phyloP scores from a whole-genome alignment of 2,797 vertebrate species.

The Harpagifer antarcticus region DNA sequence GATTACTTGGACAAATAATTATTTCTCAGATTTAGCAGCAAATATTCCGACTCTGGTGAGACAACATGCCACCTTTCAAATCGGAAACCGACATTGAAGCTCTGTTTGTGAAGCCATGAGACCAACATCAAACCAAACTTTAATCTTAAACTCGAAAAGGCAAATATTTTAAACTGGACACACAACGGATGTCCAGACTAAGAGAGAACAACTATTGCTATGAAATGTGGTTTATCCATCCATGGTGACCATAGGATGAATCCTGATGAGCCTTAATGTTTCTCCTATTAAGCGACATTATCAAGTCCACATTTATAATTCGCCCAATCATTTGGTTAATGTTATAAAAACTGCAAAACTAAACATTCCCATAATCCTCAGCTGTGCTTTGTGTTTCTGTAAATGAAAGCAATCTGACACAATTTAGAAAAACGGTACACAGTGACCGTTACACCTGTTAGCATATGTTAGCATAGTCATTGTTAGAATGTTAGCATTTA shows the following conservation, averaged over 20 bases:
- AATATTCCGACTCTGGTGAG: not conserved
- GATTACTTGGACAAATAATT: not conserved
- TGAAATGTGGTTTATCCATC: not conserved
- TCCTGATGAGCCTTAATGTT: too few species aligned
- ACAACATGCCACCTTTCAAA: not conserved
- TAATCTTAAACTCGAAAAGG: too few species aligned
- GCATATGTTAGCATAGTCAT: too few species aligned
- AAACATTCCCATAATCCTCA: not conserved
- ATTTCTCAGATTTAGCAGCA: not conserved
- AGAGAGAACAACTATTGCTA: not conserved
- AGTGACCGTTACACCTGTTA: too few species aligned
- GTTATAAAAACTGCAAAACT: not conserved
- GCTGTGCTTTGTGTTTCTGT: too few species aligned
- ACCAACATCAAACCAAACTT: too few species aligned
- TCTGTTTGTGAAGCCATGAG: not conserved
- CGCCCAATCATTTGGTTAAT: not conserved
- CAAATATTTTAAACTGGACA: too few species aligned
- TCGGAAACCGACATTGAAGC: not conserved
- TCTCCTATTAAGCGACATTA: too few species aligned
- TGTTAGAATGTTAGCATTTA: not conserved
- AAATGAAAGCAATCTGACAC: too few species aligned
- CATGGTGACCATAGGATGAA: not conserved
- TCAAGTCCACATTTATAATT: not conserved
- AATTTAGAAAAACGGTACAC: too few species aligned
- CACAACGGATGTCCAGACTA: too few species aligned